Percentiles rank a stretch among this genome's conserved stretches.
Conservation (phyloP, 2,888 invertebrate genomes). For the Idaea dimidiata region DNA sequence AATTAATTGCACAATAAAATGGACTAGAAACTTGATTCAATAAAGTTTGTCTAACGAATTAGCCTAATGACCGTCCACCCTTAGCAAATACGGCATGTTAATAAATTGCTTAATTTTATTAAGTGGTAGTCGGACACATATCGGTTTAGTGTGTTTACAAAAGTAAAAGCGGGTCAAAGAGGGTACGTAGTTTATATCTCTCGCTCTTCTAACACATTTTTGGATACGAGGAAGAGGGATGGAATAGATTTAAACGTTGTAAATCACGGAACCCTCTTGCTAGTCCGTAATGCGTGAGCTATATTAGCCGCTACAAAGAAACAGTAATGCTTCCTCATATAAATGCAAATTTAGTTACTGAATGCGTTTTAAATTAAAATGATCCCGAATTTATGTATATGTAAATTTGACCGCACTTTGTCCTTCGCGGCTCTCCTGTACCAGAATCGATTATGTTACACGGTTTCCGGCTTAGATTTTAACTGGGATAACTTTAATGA, state of each 20-base stretch:
- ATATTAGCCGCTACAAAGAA: conserved; percentile 69
- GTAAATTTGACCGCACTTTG: conserved; percentile 77
- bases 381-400: conserved; percentile 73
- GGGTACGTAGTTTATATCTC: conserved; percentile 17
- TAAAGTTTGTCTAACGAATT: conserved; percentile 34
- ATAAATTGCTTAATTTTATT: conserved; percentile 78
- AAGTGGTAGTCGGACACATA: conserved; percentile 57
- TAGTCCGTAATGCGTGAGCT: conserved; percentile 50
- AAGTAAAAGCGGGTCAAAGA: conserved; percentile 24
- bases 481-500: conserved; percentile 71
- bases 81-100: conserved; percentile 61
- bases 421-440: conserved; percentile 71
- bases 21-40: conserved; percentile 11
- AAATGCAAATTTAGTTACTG: conserved; percentile 74
- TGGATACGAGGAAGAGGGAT: conserved; percentile 18
- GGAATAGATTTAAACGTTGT: conserved; percentile 28
- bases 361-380: conserved; percentile 79
- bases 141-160: conserved; percentile 52
- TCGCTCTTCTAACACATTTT: conserved; percentile 16
- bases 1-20: background rate
- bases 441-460: conserved; percentile 75
- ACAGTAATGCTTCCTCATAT: conserved; percentile 68
- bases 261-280: conserved; percentile 36
- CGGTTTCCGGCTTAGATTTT: conserved; percentile 66
- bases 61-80: conserved; percentile 43